phyloP scores from a whole-genome alignment of 2,113 vertebrate genomes.

The Ammodytes dubius region DNA sequence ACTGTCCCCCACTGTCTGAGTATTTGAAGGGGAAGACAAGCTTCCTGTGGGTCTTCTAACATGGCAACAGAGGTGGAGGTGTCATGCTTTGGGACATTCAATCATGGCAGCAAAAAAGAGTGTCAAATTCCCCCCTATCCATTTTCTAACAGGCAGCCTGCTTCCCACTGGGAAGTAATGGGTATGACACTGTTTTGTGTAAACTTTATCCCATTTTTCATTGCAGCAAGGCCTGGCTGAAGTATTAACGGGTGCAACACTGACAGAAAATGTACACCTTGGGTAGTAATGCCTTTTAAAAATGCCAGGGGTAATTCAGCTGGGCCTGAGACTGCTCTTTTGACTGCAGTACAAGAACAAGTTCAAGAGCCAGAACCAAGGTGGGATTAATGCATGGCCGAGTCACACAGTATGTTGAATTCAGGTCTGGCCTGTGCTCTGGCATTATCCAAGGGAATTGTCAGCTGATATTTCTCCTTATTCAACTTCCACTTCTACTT shows the following conservation, averaged over 20 bases:
- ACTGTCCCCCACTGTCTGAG: too few species aligned
- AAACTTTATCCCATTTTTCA: background rate
- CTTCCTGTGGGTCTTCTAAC: background rate
- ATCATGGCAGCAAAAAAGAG: background rate
- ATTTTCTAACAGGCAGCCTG: background rate
- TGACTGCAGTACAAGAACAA: background rate
- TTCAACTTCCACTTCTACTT: background rate
- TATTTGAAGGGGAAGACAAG: too few species aligned
- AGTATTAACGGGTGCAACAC: background rate
- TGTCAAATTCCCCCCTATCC: background rate
- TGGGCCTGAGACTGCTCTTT: background rate
- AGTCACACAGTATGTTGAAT: constrained; percentile 2
- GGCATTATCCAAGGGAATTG: constrained; percentile 4
- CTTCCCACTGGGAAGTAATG: background rate
- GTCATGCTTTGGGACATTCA: background rate
- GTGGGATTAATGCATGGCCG: background rate
- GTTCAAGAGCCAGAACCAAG: background rate
- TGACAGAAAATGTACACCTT: background rate
- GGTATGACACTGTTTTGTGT: background rate
- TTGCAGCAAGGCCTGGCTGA: constrained; percentile 19
- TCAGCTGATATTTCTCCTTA: background rate
- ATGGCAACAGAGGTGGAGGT: background rate
- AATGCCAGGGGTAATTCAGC: constrained; percentile 23
- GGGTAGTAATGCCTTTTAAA: constrained; percentile 39
- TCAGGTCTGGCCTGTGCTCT: background rate